A percentile compares a stretch with the other conserved stretches of the same genome.
These are phyloP conservation scores for Sturmia bella DNA, from an alignment of 2,888 invertebrate species.

Conservation along the genomic window DNA sequence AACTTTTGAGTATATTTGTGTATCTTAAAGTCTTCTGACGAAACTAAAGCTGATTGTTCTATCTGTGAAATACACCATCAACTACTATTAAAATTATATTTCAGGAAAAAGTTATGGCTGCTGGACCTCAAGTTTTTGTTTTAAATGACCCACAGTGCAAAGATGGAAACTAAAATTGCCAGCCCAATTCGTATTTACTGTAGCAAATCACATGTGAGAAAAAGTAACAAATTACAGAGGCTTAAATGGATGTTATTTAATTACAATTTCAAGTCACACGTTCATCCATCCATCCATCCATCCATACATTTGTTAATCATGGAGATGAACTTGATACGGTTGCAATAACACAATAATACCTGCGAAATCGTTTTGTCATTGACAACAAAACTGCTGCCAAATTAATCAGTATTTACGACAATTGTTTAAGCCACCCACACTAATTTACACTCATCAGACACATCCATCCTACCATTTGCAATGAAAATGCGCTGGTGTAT, in stretches of 20 bases:
- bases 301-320: background rate
- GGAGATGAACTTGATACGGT: conserved; percentile 1
- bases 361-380: conserved; percentile 25
- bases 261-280: conserved; percentile 39
- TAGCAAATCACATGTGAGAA: conserved; percentile 49
- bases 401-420: conserved; percentile 33
- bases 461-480: background rate
- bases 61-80: too few species aligned
- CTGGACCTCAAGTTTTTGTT: too few species aligned
- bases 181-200: conserved; percentile 11
- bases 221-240: conserved; percentile 25
- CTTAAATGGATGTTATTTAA: conserved; percentile 58
- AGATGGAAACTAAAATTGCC: conserved; percentile 7
- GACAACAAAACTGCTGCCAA: conserved; percentile 30
- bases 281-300: background rate
- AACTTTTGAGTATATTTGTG: too few species aligned
- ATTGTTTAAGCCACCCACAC: conserved; percentile 13
- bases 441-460: background rate
- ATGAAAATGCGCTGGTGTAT: background rate
- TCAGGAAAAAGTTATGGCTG: too few species aligned
- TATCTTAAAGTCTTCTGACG: too few species aligned
- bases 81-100: too few species aligned
- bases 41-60: too few species aligned
- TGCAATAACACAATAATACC: conserved; percentile 26
- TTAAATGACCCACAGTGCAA: too few species aligned